Percentiles rank a stretch among this genome's conserved stretches.
phyloP scores from a whole-genome alignment of 2,888 invertebrate species.

The Eupithecia tripunctaria region DNA sequence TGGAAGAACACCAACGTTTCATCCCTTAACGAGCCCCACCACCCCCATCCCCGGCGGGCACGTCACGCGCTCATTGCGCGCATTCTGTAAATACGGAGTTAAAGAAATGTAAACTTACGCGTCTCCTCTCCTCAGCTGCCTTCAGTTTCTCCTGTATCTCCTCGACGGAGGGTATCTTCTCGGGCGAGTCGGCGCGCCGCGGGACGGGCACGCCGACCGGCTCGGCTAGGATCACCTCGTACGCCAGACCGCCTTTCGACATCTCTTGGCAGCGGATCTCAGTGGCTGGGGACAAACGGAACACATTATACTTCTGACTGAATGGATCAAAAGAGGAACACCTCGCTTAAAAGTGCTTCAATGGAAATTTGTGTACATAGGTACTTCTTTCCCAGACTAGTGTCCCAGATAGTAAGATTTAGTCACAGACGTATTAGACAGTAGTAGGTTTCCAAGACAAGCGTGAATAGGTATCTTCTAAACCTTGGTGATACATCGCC shows the following conservation, averaged over 20 bases:
- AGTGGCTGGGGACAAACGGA: conserved; percentile 86
- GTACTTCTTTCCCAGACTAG: background rate
- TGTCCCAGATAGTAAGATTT: too few relatives aligned
- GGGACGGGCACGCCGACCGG: conserved; percentile 88
- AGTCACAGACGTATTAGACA: too few relatives aligned
- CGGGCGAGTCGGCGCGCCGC: conserved; percentile 87
- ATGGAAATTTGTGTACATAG: background rate
- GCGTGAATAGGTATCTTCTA: too few relatives aligned
- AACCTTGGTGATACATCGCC: background rate
- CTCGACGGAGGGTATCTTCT: conserved; percentile 91
- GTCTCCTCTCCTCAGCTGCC: conserved; percentile 96
- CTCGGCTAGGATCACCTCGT: conserved; percentile 96
- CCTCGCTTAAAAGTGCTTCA: background rate
- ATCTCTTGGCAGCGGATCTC: conserved; percentile 97
- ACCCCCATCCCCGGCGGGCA: too few relatives aligned
- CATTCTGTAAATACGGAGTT: background rate
- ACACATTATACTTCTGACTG: background rate
- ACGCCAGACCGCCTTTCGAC: conserved; percentile 95
- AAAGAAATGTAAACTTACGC: conserved; percentile 83
- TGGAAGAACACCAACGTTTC: too few relatives aligned
- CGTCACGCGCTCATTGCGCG: too few relatives aligned
- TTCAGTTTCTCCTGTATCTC: conserved; percentile 96
- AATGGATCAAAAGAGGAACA: background rate
- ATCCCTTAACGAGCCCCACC: too few relatives aligned
- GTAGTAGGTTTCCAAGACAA: background rate